phyloP scores from a whole-genome alignment of 2,797 vertebrate genomes.

The Anguilla anguilla region DNA sequence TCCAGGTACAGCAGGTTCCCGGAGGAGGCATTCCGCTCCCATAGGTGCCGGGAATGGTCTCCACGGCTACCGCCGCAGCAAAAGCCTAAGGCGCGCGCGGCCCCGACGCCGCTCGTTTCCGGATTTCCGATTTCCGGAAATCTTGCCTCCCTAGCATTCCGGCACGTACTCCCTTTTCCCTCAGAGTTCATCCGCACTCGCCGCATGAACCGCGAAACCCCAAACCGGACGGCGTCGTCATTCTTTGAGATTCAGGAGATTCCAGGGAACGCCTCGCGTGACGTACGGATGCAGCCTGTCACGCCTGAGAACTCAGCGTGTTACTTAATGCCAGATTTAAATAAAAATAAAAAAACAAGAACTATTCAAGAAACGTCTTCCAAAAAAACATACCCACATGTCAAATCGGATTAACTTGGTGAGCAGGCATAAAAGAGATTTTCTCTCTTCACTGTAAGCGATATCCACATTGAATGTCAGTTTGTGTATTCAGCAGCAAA shows the following conservation, averaged over 20 bases:
- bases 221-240: background rate
- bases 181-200: conserved; percentile 24
- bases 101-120: background rate
- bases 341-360: conserved; percentile 29
- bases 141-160: background rate
- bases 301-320: conserved; percentile 46
- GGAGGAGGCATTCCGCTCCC: background rate
- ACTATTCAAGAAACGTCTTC: conserved; percentile 24
- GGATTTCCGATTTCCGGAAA: background rate
- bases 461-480: conserved; percentile 20
- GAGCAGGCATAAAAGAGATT: background rate
- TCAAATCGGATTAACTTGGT: background rate
- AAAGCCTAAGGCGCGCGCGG: background rate
- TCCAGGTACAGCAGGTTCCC: conserved; percentile 44
- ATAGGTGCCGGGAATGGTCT: conserved; percentile 49
- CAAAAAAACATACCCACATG: background rate
- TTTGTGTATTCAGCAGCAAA: background rate
- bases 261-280: background rate
- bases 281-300: background rate
- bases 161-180: background rate
- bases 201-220: conserved; percentile 6
- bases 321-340: conserved; percentile 43
- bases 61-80: conserved; percentile 52
- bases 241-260: background rate
- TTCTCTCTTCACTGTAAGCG: background rate